These are phyloP conservation scores for Anableps anableps DNA, from an alignment of 2,797 vertebrate species.

Conservation along the genomic window DNA sequence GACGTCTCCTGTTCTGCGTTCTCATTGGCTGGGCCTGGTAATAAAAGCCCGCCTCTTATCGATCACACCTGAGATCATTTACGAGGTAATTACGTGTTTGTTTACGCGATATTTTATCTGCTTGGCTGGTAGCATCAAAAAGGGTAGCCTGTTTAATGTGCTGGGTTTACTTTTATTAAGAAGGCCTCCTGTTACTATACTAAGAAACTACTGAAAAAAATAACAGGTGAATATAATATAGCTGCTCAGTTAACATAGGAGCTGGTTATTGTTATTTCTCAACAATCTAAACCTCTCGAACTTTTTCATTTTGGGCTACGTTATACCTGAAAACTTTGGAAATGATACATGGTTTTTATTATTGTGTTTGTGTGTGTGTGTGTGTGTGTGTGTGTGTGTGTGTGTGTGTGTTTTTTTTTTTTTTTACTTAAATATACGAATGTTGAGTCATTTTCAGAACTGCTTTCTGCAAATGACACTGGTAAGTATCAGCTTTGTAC, in stretches of 20 bases:
- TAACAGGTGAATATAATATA: not conserved
- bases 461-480: too few relatives aligned
- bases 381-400: too few relatives aligned
- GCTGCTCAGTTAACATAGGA: not conserved
- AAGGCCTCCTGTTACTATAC: not conserved
- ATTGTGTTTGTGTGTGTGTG: too few relatives aligned
- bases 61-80: constrained; percentile 21
- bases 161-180: not conserved
- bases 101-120: not conserved
- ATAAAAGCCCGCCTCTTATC: not conserved
- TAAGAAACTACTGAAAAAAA: not conserved
- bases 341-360: not conserved
- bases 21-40: constrained; percentile 22
- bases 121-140: not conserved
- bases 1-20: not conserved
- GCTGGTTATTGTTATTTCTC: not conserved
- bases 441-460: too few relatives aligned
- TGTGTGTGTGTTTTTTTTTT: too few relatives aligned
- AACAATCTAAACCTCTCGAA: not conserved
- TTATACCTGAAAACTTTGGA: not conserved
- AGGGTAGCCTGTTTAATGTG: not conserved
- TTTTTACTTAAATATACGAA: too few relatives aligned
- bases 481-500: too few relatives aligned
- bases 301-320: not conserved
- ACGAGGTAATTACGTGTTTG: not conserved